phyloP scores from a whole-genome alignment of 2,113 vertebrate genomes.

The Psephotus haematonotus region DNA sequence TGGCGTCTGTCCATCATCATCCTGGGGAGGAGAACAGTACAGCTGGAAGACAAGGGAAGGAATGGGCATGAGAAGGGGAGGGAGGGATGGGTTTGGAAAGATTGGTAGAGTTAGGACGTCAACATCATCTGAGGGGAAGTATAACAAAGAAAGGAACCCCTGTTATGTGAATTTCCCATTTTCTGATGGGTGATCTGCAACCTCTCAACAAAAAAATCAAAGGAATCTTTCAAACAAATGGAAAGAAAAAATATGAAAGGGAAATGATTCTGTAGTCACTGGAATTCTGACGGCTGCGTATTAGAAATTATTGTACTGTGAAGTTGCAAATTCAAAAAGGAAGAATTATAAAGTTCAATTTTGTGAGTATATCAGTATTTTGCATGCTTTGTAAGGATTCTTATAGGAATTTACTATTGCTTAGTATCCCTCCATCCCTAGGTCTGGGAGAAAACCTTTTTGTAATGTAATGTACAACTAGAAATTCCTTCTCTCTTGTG shows the following conservation, averaged over 20 bases:
- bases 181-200: background rate
- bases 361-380: constrained; percentile 65
- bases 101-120: background rate
- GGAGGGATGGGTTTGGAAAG: background rate
- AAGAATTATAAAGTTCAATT: constrained; percentile 38
- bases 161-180: background rate
- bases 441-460: constrained; percentile 60
- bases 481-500: constrained; percentile 57
- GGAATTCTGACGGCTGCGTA: constrained; percentile 40
- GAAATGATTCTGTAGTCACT: constrained; percentile 19
- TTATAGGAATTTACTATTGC: constrained; percentile 60
- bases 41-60: background rate
- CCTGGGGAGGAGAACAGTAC: background rate
- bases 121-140: background rate
- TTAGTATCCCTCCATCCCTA: constrained; percentile 61
- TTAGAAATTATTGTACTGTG: constrained; percentile 55
- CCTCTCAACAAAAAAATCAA: background rate
- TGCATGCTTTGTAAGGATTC: constrained; percentile 66
- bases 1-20: background rate
- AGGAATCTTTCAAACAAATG: background rate
- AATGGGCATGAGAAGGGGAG: background rate
- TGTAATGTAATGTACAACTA: constrained; percentile 57
- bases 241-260: background rate
- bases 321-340: constrained; percentile 39
- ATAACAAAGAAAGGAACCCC: background rate